A percentile compares a stretch with the other conserved stretches of the same genome.
Conservation (phyloP, 92 coral and sea anemone genomes). For the Paramuricea clavata region DNA sequence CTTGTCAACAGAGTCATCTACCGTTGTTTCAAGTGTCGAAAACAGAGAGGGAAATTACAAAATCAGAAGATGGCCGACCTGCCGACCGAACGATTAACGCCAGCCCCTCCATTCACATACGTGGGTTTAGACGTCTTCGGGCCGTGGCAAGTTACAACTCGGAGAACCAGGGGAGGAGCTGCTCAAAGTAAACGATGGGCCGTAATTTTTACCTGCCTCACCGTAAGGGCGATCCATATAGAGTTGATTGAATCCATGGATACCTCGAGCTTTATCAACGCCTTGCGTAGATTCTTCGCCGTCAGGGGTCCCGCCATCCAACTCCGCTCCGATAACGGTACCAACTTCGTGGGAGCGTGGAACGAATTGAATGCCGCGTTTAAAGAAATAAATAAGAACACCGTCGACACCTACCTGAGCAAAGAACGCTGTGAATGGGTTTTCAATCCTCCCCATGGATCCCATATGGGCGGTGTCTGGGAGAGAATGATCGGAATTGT, state of each 20-base stretch:
- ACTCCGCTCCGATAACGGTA: slow-evolving; percentile 13
- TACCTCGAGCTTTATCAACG: too few species aligned
- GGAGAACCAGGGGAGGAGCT: slow-evolving; percentile 56
- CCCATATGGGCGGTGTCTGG: too few species aligned
- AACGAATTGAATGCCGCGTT: slow-evolving; percentile 46
- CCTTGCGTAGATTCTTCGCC: too few species aligned
- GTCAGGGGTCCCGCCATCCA: too few species aligned
- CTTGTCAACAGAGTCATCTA: slow-evolving; percentile 46
- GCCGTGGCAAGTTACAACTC: slow-evolving; percentile 55
- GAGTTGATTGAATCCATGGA: slow-evolving; percentile 65
- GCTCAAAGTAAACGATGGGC: slow-evolving; percentile 53
- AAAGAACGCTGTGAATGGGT: too few species aligned
- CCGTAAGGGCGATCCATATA: slow-evolving; percentile 49
- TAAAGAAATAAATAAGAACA: slow-evolving; percentile 30
- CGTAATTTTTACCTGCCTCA: slow-evolving; percentile 55
- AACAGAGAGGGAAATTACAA: slow-evolving; percentile 51
- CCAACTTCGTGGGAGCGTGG: slow-evolving; percentile 53
- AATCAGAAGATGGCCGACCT: slow-evolving; percentile 67
- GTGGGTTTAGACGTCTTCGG: slow-evolving; percentile 58
- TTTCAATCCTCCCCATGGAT: too few species aligned
- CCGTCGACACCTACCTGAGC: too few species aligned
- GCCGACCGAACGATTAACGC: slow-evolving; percentile 57
- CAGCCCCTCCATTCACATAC: slow-evolving; percentile 55
- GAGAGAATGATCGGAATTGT: too few species aligned
- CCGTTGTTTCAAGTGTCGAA: slow-evolving; percentile 64